phyloP scores from a whole-genome alignment of 2,888 invertebrate species.

The Acanthoscelides obtectus region DNA sequence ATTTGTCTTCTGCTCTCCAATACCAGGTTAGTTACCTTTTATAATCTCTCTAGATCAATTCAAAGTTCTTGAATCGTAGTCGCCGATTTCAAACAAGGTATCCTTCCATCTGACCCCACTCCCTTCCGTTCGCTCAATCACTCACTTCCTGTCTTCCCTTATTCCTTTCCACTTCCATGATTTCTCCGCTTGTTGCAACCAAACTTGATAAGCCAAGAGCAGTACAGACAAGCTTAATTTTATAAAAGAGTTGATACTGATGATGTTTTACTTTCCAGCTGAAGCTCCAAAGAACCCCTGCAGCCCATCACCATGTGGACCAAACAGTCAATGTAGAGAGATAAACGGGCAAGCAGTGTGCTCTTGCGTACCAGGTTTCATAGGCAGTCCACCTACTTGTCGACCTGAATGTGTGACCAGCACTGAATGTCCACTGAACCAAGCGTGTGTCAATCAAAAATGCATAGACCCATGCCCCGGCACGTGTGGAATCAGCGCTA shows the following conservation, averaged over 20 bases:
- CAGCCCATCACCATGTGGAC: constrained; percentile 68
- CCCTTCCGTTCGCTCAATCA: too few relatives aligned
- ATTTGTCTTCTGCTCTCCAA: constrained; percentile 58
- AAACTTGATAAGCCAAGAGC: too few relatives aligned
- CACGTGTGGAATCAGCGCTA: constrained; percentile 66
- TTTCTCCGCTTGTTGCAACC: too few relatives aligned
- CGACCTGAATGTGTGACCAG: constrained; percentile 68
- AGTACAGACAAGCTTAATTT: neutral
- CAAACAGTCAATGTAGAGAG: constrained; percentile 65
- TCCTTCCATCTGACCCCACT: too few relatives aligned
- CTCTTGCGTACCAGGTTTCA: constrained; percentile 59
- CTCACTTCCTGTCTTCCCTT: too few relatives aligned
- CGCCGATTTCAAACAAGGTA: too few relatives aligned
- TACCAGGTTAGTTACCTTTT: constrained; percentile 50
- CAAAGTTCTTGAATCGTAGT: too few relatives aligned
- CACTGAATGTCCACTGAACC: constrained; percentile 62
- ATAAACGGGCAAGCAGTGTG: constrained; percentile 64
- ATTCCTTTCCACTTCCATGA: too few relatives aligned
- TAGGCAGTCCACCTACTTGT: constrained; percentile 69
- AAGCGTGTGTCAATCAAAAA: constrained; percentile 69
- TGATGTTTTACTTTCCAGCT: constrained; percentile 13
- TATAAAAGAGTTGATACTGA: neutral
- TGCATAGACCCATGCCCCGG: constrained; percentile 75
- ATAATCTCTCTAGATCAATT: too few relatives aligned
- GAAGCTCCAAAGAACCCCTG: constrained; percentile 60